Evolutionary conservation across 1,140 invertebrate genomes (phyloP), one percentile per base, ranked within the genome.

Genomic region (Nasonia vitripennis): DNA sequence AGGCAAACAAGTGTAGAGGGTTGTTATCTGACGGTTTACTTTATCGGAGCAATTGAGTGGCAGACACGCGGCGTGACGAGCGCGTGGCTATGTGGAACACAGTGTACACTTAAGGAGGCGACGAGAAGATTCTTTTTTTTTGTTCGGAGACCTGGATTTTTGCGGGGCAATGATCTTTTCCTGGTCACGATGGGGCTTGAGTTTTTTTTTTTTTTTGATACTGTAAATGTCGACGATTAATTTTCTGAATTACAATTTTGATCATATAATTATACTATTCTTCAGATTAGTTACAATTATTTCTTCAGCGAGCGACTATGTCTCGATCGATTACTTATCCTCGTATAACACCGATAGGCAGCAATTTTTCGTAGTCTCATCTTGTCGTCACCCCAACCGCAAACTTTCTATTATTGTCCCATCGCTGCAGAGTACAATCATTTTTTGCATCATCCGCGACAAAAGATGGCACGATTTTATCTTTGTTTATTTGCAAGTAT

Each of bases 21-120:
- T 62, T n/a, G 55, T 62, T 62, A 62, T 62, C 55, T 62, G 55
- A 62, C 55, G 55, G 55, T n/a, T 34, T 71, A 12, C 14, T 71
- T 34, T 71, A 71, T 71, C 70, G 70, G 27, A 31, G 70, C 31
- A 34, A 34, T 71, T 31, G 70, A 34, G 31, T 17, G 70, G 23
- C 10, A 71, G 70, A 71, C 70, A 27, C 23, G 31, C 14, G 23
- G 70, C 70, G 70, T 71, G 70, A 71, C 31, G 70, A 71, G 70
- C 70, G 70, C 70, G 70, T 71, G 70, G 70, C 23, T 71, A 71
- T 71, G 10, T 71, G 11, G 68, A 70, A 27, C 2, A 27, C 23
- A 23, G 12, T 17, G 12, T 55, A 55, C 51, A 55, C 17, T 14
- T 17, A 0, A 12, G 12, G 51, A 55, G 51, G 3, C n/a, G 11